These are phyloP conservation scores for Calliopum simillimum DNA, from an alignment of 2,888 invertebrate species.

Conservation along the genomic window DNA sequence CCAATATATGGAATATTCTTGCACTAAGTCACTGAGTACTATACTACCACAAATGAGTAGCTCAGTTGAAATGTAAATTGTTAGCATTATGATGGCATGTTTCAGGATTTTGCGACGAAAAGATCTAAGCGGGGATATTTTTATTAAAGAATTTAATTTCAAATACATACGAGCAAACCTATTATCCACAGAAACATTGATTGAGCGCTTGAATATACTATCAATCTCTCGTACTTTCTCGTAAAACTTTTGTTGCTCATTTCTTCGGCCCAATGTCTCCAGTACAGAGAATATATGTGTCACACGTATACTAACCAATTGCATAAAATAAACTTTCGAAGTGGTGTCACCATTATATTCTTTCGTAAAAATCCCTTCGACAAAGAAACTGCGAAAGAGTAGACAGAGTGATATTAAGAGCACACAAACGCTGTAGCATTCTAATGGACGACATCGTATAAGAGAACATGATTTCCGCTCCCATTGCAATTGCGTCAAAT, in stretches of 20 bases:
- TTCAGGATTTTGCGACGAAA: conserved; percentile 45
- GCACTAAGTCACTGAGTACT: conserved; percentile 36
- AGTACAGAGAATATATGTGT: conserved; percentile 55
- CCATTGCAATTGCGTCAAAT: conserved; percentile 50
- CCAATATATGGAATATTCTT: conserved; percentile 53
- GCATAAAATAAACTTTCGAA: conserved; percentile 59
- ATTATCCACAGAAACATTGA: conserved; percentile 55
- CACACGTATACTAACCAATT: conserved; percentile 59
- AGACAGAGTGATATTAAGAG: conserved; percentile 45
- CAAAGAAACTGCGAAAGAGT: conserved; percentile 51
- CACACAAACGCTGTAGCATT: conserved; percentile 50
- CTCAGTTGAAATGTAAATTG: conserved; percentile 52
- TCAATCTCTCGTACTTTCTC: conserved; percentile 58
- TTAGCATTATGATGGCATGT: conserved; percentile 47
- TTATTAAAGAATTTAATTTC: neutral
- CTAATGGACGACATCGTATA: conserved; percentile 48
- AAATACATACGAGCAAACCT: conserved; percentile 38
- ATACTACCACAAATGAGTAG: conserved; percentile 50
- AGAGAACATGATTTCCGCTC: conserved; percentile 46
- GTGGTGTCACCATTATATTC: conserved; percentile 48
- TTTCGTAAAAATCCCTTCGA: conserved; percentile 35
- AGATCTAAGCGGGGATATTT: conserved; percentile 27
- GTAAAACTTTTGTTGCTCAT: conserved; percentile 48
- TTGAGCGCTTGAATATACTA: conserved; percentile 52
- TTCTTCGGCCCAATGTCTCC: conserved; percentile 55